Base-by-base conservation (phyloP, 2,113 vertebrate genomes). In the Aphelocoma coerulescens region DNA sequence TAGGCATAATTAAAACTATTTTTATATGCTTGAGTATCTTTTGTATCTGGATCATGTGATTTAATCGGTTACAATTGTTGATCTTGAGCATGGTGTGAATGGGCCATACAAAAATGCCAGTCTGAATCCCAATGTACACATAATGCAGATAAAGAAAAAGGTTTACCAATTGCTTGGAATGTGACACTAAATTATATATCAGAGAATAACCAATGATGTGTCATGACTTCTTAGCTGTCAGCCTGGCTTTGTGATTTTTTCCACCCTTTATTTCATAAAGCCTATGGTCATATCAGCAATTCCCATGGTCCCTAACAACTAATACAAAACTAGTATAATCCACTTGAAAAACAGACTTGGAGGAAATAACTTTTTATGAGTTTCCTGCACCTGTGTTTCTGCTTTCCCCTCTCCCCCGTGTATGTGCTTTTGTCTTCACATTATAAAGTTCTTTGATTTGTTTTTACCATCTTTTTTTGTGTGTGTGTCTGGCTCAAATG, bases 371-470 rank as follows among this genome's bases (percentile, higher is more conserved):
- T 62, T 44, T 6, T 49, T 66, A 58, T 1, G 24, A 44, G 12
- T 75, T 92, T 95, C 33, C 27, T 33, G 10, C 15, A 11, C 41
- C 27, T 28, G 7, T 11, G 24, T 13, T 54, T 62, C 63, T 32
- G n/a, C 9, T 13, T n/a, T n/a, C 16, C 33, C 5, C 6, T 4
- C 7, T 3, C 1, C 3, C 2, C 4, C 2, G 0, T 10, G 3
- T 27, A 3, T 57, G 26, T 32, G 15, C 54, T 82, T 92, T 72
- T 86, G 37, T 72, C 18, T 14, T 61, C 10, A 10, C 20, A 21
- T 15, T 27, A 41, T 81, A 3, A 84, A 91, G 26, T 46, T 87
- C 26, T 80, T 75, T 67, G 24, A 4, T 67, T 83, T 24, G 8
- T 49, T 89, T 77, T 57, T 61, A 49, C 27, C 7, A 15, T 28